phyloP scores from a whole-genome alignment of 2,113 vertebrate genomes.

The Butorides virescens region DNA sequence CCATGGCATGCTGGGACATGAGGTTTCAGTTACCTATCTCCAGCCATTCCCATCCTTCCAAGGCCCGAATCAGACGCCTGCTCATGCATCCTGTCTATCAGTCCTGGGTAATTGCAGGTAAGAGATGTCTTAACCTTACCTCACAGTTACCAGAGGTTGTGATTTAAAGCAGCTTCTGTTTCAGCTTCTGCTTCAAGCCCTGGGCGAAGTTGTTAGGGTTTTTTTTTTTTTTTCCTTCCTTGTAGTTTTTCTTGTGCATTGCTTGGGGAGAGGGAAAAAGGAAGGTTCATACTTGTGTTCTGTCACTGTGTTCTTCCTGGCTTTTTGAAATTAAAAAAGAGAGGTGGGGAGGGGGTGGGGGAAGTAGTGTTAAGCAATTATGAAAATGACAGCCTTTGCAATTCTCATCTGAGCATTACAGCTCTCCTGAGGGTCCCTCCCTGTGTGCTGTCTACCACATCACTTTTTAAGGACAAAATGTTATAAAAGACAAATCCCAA shows the following conservation, averaged over 20 bases:
- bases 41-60: slow-evolving; percentile 92
- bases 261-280: background rate
- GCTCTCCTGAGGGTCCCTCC: background rate
- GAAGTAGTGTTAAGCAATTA: background rate
- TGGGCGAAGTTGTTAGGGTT: background rate
- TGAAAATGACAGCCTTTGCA: background rate
- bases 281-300: background rate
- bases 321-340: background rate
- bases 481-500: background rate
- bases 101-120: slow-evolving; percentile 96
- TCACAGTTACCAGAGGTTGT: background rate
- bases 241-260: background rate
- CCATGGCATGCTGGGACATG: slow-evolving; percentile 99
- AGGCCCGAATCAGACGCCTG: slow-evolving; percentile 90
- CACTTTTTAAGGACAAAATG: background rate
- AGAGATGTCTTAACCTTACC: background rate
- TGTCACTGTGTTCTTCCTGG: background rate
- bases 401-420: background rate
- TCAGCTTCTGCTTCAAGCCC: background rate
- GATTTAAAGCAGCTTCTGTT: background rate
- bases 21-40: slow-evolving; percentile 97
- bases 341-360: too few species aligned
- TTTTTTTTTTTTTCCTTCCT: background rate
- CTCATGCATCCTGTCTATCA: slow-evolving; percentile 97
- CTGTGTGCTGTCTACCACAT: background rate